Conservation (phyloP, 2,113 vertebrate genomes). For the Brachyhypopomus gauderio region DNA sequence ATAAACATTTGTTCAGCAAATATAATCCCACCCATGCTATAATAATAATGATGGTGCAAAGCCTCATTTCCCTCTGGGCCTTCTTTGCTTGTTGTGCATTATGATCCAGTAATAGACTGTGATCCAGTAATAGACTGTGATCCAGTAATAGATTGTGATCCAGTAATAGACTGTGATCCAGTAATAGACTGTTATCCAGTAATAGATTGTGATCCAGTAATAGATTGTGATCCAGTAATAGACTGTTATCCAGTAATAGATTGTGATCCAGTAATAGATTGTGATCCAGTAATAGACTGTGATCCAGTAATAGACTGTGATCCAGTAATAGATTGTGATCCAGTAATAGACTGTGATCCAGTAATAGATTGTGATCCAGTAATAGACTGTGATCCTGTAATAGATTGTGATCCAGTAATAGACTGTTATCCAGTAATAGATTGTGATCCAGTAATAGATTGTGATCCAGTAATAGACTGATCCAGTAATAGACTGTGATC, state of each 20-base stretch:
- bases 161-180: too few relatives aligned
- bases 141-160: too few relatives aligned
- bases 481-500: neutral
- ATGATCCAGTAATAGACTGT: neutral
- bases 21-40: conserved; percentile 34
- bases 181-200: neutral
- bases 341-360: too few relatives aligned
- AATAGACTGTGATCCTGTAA: too few relatives aligned
- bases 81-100: neutral
- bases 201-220: neutral
- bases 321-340: neutral
- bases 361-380: too few relatives aligned
- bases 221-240: too few relatives aligned
- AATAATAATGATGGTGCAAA: conserved; percentile 25
- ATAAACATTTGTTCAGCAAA: conserved; percentile 46
- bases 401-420: neutral
- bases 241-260: neutral
- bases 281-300: neutral
- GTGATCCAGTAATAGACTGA: too few relatives aligned
- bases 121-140: too few relatives aligned
- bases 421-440: neutral
- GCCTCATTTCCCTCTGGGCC: neutral
- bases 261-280: neutral
- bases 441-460: too few relatives aligned
- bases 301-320: neutral